These are phyloP conservation scores for Rhopalosiphum padi DNA, from an alignment of 1,140 invertebrate genomes.

Conservation along the genomic window DNA sequence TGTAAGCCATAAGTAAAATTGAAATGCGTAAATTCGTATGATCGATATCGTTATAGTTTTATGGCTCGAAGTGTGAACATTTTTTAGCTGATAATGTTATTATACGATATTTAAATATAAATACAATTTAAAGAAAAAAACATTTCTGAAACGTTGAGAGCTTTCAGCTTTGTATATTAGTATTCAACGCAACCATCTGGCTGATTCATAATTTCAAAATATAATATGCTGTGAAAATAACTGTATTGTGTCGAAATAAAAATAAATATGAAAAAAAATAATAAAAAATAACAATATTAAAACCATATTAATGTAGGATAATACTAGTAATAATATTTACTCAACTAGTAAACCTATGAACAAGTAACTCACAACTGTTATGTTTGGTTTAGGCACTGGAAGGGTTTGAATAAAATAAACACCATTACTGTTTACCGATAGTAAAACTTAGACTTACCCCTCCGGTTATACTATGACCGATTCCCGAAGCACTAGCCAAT, in stretches of 20 bases:
- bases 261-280: too few species aligned
- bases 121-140: background rate
- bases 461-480: conserved; percentile 51
- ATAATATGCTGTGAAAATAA: background rate
- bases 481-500: conserved; percentile 39
- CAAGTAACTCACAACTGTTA: background rate
- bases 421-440: background rate
- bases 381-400: background rate
- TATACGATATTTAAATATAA: background rate
- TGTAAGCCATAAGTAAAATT: background rate
- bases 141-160: background rate
- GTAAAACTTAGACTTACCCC: conserved; percentile 37
- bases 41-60: background rate
- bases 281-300: background rate
- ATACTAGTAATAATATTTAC: background rate
- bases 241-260: background rate
- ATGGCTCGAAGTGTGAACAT: background rate
- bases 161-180: background rate
- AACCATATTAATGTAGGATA: background rate
- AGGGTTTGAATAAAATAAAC: background rate
- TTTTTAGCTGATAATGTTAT: background rate
- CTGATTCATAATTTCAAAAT: background rate
- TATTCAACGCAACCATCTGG: background rate
- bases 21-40: background rate
- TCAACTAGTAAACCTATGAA: background rate